These are phyloP conservation scores for Catamblyrhynchus diadema DNA, from an alignment of 2,797 vertebrate genomes.

Conservation along the genomic window DNA sequence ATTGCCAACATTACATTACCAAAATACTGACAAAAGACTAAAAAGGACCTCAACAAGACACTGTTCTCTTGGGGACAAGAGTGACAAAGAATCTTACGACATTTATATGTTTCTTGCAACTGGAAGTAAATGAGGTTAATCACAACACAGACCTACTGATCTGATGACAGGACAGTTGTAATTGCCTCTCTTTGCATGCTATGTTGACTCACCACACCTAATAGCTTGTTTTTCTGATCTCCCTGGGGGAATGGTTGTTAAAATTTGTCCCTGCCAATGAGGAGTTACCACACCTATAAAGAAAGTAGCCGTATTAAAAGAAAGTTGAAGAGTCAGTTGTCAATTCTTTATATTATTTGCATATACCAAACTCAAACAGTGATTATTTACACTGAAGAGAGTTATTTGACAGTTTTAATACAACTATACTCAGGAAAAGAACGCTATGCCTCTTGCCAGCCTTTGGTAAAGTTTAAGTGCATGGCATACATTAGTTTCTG, in stretches of 20 bases:
- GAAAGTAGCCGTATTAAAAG: background rate
- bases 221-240: background rate
- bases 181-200: background rate
- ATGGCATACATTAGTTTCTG: background rate
- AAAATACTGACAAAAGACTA: constrained; percentile 14
- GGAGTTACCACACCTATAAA: background rate
- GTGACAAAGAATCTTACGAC: background rate
- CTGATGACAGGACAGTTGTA: background rate
- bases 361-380: background rate
- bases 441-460: background rate
- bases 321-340: background rate
- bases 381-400: background rate
- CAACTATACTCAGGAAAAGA: background rate
- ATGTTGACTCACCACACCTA: background rate
- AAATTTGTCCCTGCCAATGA: background rate
- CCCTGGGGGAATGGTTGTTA: background rate
- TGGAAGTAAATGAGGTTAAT: background rate
- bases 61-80: background rate
- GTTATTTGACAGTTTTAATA: background rate
- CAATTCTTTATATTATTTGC: background rate
- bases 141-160: background rate
- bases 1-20: background rate
- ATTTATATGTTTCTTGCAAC: background rate
- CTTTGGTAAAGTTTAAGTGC: background rate
- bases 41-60: background rate